Evolutionary conservation across 2,888 invertebrate genomes (phyloP), one percentile per base, ranked within the genome.

Genomic region (Ennomos erosarius): DNA sequence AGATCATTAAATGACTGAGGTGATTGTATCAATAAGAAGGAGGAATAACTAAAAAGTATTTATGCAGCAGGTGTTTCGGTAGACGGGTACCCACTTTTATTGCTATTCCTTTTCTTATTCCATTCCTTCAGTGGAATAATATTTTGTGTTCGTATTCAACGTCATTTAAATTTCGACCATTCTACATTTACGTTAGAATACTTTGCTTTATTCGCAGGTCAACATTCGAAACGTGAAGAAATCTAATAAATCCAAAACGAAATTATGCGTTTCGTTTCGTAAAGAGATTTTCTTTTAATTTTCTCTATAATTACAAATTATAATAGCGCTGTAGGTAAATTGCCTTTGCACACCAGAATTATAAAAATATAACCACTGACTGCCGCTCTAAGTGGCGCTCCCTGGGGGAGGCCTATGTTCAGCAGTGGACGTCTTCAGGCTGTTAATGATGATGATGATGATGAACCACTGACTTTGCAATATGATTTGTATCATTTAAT

Each of bases 21-120:
- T 44, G 62, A 71, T 70, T 70, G 67, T 59, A 65, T 71, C 74
- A 71, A 71, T 74, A 64, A 70, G 62, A 51, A 55, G 53, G 60
- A 62, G 62, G 69, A 76, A 81, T 82, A 81, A 81, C 78, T 81
- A 74, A 79, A 81, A 82, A 76, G 80, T 85, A 79, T 83, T 87
- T 84, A 85, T 73, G 79, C 76, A 76, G 80, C 88, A 88, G 87
- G 87, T 88, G 87, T 80, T 82, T 79, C 74, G 70, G 70, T 68
- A 69, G 75, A 67, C 74, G 69, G 70, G 75, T 76, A 86, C 82
- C 78, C 82, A 85, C 77, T 85, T 87, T 87, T 86, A 87, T 86
- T 81, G 78, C 75, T 81, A 82, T 84, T 77, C 73, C 76, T 81
- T 86, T 75, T 76, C 73, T 79, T 75, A 76, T 80, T 79, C 71